These are phyloP conservation scores for Rattus norvegicus DNA, from an alignment of 2,113 vertebrate species.

Conservation along the genomic window GRCr8 NC_086020.1:82745001-82745500, in stretches of 20 bases:
- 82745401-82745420: background rate
- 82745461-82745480: background rate
- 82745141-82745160: background rate
- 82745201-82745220: background rate
- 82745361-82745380: background rate
- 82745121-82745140: background rate
- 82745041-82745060: background rate
- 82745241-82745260: background rate
- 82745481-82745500: no score
- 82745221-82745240: constrained; percentile 9
- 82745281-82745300: background rate
- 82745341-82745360: background rate
- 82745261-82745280: background rate
- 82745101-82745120: no score
- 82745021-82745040: background rate
- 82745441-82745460: background rate
- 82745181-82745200: background rate
- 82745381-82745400: background rate
- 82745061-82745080: background rate
- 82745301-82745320: background rate
- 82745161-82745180: background rate
- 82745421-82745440: background rate
- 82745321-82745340: background rate
- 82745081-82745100: no score
- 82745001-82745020: constrained; percentile 29